Base-by-base conservation (phyloP, 2,797 vertebrate species). In the Simalia tracyae region DNA sequence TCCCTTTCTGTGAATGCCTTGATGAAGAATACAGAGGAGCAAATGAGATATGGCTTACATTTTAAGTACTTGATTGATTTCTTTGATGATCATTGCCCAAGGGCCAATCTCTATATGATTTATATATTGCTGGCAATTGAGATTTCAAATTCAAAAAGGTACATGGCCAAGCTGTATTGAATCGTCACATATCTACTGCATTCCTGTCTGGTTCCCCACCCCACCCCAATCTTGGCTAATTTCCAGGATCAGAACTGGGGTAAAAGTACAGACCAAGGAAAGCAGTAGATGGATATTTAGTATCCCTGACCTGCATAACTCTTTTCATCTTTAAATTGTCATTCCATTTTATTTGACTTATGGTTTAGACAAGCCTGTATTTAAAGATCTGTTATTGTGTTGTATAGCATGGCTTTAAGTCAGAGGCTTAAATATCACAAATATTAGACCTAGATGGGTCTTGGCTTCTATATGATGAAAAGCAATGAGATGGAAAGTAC, bases 1-100 rank as follows among this genome's bases (percentile, higher is more conserved):
- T 90, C 8, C 60, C 85, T 94, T 88, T 88, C 59, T 90, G 89
- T 84, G 89, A 86, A 59, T 17, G 50, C 84, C n/a, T 89, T 91
- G 89, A 66, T 91, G 84, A 89, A 57, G 84, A 91, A 76, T 24
- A 88, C 42, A 81, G 91, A 59, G 19, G 61, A 31, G 26, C 26
- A 56, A 90, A 93, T 50, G 0, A 12, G 7, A 4, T 84, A 54
- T 72, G 89, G 86, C 57, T 88, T 92, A 90, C 88, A 54, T 85
- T 88, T 92, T 88, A 42, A 61, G 10, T 36, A 59, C 68, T 56
- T 50, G 31, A n/a, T 89, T 91, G 50, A 31, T 90, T 87, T 88
- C 59, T 59, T 87, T 87, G 28, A 87, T 56, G 59, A 84, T n/a
- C 10, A 42, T 36, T 84, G 50, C 15, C 14, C 64, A 4, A 66